Conservation (phyloP, 2,113 vertebrate species). For the Aphyosemion australe region DNA sequence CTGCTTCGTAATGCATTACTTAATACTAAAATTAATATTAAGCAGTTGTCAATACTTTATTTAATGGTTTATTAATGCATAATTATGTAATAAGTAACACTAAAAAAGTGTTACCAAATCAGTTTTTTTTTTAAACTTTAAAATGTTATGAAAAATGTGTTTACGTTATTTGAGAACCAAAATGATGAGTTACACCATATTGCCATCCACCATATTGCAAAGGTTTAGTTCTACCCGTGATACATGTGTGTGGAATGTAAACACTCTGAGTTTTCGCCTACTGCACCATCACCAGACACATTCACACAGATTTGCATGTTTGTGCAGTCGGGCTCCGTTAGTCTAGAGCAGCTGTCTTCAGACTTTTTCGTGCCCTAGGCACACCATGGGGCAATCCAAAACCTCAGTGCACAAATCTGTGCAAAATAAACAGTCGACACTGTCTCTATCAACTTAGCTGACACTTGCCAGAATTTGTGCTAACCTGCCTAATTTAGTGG, state of each 20-base stretch:
- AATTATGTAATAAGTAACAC: no score
- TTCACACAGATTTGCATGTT: neutral
- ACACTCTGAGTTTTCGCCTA: neutral
- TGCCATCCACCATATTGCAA: neutral
- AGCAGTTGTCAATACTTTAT: no score
- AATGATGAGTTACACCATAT: neutral
- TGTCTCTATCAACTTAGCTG: neutral
- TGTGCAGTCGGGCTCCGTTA: neutral
- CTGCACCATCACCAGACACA: neutral
- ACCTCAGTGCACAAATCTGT: neutral
- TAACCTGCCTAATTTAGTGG: neutral
- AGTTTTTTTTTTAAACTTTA: no score
- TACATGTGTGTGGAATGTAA: neutral
- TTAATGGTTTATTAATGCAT: no score
- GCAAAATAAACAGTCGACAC: neutral
- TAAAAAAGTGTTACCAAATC: no score
- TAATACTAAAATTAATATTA: no score
- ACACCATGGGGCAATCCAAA: neutral
- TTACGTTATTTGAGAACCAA: no score
- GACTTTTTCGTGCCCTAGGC: neutral
- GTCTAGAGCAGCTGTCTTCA: neutral
- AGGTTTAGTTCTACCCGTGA: neutral
- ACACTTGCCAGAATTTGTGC: neutral
- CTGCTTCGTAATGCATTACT: no score
- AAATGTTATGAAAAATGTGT: no score